Base-by-base conservation (phyloP, 1,140 invertebrate species). In the Lanistes nyassanus region DNA sequence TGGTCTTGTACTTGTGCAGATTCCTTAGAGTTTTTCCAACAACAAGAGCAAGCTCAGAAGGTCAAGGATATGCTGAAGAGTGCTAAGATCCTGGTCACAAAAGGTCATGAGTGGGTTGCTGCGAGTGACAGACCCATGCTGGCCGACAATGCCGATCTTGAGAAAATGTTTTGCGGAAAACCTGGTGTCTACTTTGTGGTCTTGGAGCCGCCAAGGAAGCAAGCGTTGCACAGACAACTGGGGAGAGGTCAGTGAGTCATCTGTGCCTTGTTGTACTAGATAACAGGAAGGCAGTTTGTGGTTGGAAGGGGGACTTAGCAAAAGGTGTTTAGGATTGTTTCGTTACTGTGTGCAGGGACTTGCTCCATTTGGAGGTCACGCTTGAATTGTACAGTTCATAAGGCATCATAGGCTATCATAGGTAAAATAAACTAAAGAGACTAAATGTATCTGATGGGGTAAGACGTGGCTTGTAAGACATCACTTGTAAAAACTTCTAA, bases 91-190 rank as follows among this genome's bases (percentile, higher is more conserved):
- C 80, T 88, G 29, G 81, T 81, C 29, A 82, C 84, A 13, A 86
- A 83, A 64, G 60, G 23, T 31, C 74, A 78, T 13, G 55, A 66
- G 36, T 87, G 84, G 85, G 85, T 85, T 11, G 76, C 79, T 36
- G 51, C 84, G 21, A 77, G 76, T 0, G 82, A 84, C 37, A 65
- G 76, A 11, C 86, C 86, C 31, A 79, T 88, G 80, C 79, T 87
- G 31, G 76, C 84, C 29, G 86, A 88, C 74, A 82, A 81, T 53
- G 74, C 74, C 3, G 82, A 86, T 65, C 71, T 83, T 53, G 86
- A 88, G 76, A 81, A 82, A 60, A 83, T 86, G 80, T 88, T 88
- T 77, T n/a, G 47, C 2, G 76, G 75, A 19, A 82, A 86, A 26
- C 74, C 77, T 13, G 77, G 74, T 16, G 85, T 87, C 26, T 80